Percentiles rank a stretch among this genome's conserved stretches.
phyloP scores from a whole-genome alignment of 1,140 invertebrate species.

The Cotesia vestalis region DNA sequence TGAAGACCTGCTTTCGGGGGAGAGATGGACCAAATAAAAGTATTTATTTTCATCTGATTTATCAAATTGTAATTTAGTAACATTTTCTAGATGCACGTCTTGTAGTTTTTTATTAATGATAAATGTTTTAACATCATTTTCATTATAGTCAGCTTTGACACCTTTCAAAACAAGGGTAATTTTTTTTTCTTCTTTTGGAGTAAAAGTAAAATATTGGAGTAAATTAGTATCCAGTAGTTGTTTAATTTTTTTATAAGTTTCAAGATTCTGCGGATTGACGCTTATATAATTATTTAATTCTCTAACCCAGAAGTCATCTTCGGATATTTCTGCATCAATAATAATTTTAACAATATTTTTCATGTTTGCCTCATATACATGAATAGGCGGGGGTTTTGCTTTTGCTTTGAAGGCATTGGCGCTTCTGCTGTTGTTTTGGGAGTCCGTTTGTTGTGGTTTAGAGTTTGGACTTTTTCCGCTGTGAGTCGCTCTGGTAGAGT shows the following conservation, averaged over 20 bases:
- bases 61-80: background rate
- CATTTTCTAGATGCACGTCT: background rate
- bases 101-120: background rate
- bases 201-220: background rate
- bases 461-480: too few species aligned
- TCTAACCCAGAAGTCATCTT: too few species aligned
- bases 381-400: too few species aligned
- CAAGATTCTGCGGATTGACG: too few species aligned
- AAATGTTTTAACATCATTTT: slow-evolving; percentile 1
- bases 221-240: background rate
- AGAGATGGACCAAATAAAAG: slow-evolving; percentile 16
- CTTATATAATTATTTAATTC: too few species aligned
- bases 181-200: slow-evolving; percentile 14
- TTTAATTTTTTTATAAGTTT: background rate
- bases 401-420: too few species aligned
- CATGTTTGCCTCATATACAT: too few species aligned
- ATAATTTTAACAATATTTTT: too few species aligned
- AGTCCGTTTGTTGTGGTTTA: too few species aligned
- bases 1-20: background rate
- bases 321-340: too few species aligned
- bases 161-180: slow-evolving; percentile 20
- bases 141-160: slow-evolving; percentile 7
- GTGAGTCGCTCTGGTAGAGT: too few species aligned
- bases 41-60: slow-evolving; percentile 10
- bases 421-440: too few species aligned